phyloP scores from a whole-genome alignment of 2,113 vertebrate genomes.

The Corvus cornix region DNA sequence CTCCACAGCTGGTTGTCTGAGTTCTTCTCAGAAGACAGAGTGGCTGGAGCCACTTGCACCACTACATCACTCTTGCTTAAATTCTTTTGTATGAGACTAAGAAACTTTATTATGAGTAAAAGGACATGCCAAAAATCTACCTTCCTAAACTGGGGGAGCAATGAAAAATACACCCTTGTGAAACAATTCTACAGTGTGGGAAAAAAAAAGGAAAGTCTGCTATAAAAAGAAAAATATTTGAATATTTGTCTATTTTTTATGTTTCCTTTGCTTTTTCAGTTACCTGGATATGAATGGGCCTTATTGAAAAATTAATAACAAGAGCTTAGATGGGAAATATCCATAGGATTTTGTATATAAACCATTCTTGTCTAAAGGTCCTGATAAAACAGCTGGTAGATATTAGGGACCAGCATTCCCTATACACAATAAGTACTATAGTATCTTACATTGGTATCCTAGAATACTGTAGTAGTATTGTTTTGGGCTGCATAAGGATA shows the following conservation, averaged over 20 bases:
- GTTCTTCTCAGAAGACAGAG: too few species aligned
- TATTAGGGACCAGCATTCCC: conserved; percentile 27
- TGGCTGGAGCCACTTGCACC: too few species aligned
- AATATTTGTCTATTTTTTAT: conserved; percentile 8
- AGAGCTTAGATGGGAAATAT: conserved; percentile 45
- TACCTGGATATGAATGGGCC: conserved; percentile 38
- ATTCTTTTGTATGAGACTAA: background rate
- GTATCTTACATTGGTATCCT: background rate
- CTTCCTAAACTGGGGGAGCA: background rate
- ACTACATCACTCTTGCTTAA: background rate
- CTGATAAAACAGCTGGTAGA: conserved; percentile 56
- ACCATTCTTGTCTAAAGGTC: conserved; percentile 3
- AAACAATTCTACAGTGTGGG: background rate
- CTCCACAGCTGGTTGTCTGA: too few species aligned
- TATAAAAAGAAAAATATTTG: background rate
- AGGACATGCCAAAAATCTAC: background rate
- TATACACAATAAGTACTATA: background rate
- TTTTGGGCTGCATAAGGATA: background rate
- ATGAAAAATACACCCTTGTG: background rate
- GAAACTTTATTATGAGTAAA: background rate
- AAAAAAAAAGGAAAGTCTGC: background rate
- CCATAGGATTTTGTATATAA: conserved; percentile 49
- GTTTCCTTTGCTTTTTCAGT: conserved; percentile 18
- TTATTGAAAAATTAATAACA: conserved; percentile 64
- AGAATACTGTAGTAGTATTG: background rate